Evolutionary conservation across 2,113 vertebrate genomes (phyloP).

Genomic region (Macquaria australasica): DNA sequence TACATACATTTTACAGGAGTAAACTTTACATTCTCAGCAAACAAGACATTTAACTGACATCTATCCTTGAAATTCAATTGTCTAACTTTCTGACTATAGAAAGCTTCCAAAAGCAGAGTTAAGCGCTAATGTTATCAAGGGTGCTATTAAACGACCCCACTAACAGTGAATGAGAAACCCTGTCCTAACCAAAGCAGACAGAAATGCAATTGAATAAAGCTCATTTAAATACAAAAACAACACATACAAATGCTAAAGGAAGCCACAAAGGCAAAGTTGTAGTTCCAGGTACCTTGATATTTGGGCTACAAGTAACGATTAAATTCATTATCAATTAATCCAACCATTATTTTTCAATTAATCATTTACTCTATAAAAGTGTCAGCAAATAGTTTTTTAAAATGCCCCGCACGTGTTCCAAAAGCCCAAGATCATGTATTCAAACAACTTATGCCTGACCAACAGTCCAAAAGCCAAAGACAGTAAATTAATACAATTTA

Average conservation of each 20-base stretch:
- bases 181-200: background rate
- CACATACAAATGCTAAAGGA: background rate
- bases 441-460: background rate
- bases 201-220: background rate
- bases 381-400: background rate
- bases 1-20: background rate
- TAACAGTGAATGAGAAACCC: background rate
- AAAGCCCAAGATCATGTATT: background rate
- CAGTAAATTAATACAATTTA: background rate
- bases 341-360: background rate
- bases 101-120: conserved; percentile 1
- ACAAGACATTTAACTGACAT: background rate
- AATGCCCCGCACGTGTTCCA: background rate
- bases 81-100: background rate
- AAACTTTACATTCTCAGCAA: background rate
- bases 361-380: background rate
- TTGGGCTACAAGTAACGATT: background rate
- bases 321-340: background rate
- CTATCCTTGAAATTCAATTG: background rate
- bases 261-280: background rate
- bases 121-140: background rate
- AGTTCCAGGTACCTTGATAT: background rate
- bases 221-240: background rate
- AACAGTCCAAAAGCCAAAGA: background rate
- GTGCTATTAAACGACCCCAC: background rate